Percentiles rank a stretch among this genome's conserved stretches.
phyloP scores from a whole-genome alignment of 2,113 vertebrate species.

The Sakesphorus luctuosus region DNA sequence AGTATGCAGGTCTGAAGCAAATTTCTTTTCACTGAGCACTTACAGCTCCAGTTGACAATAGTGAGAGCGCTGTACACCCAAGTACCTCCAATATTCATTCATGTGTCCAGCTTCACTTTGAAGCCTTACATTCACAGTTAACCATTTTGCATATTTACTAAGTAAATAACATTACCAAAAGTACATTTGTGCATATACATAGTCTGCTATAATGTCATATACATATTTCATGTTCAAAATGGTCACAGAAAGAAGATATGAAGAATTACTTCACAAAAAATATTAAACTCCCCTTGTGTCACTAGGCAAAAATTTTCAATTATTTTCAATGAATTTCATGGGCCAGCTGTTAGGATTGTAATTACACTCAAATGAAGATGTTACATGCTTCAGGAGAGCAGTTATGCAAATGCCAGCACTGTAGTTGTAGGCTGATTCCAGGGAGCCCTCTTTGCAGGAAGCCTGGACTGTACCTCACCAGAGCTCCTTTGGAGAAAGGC shows the following conservation, averaged over 20 bases:
- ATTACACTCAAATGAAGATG: not conserved
- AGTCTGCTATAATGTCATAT: not conserved
- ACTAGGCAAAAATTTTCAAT: not conserved
- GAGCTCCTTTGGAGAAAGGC: not conserved
- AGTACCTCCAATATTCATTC: not conserved
- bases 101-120: not conserved
- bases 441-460: not conserved
- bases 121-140: not conserved
- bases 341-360: not conserved
- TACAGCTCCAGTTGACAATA: not conserved
- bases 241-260: not conserved
- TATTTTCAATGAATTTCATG: not conserved
- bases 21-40: not conserved
- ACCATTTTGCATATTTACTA: not conserved
- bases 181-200: accelerated
- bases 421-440: accelerated
- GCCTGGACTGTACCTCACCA: not conserved
- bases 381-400: not conserved
- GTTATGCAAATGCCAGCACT: not conserved
- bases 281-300: not conserved
- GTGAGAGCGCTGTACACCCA: accelerated
- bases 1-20: not conserved
- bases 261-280: not conserved
- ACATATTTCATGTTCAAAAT: not conserved
- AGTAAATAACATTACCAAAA: not conserved